These are phyloP conservation scores for Rhinatrema bivittatum DNA, from an alignment of 2,797 vertebrate genomes.

Conservation along the genomic window DNA sequence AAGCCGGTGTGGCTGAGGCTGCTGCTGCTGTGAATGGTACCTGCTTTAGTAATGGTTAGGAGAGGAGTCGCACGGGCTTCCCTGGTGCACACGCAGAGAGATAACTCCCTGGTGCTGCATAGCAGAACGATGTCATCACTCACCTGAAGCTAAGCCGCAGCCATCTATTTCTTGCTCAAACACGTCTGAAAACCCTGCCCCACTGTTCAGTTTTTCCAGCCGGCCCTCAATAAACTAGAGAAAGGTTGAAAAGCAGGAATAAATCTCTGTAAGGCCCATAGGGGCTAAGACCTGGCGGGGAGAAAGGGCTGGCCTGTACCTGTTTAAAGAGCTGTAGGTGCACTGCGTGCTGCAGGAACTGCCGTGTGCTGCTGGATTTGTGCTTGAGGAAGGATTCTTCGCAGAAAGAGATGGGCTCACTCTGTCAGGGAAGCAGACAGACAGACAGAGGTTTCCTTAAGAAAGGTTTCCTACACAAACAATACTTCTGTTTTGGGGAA, in stretches of 20 bases:
- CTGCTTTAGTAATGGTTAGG: too few species aligned
- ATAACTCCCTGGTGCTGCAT: too few species aligned
- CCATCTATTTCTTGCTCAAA: slow-evolving; percentile 76
- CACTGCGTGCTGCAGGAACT: slow-evolving; percentile 70
- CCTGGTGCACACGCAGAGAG: too few species aligned
- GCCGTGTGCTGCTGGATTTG: slow-evolving; percentile 62
- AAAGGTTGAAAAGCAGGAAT: not conserved
- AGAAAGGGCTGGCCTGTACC: slow-evolving; percentile 52
- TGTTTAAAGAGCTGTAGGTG: slow-evolving; percentile 86
- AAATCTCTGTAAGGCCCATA: not conserved
- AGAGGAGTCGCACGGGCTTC: too few species aligned
- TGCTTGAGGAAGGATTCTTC: slow-evolving; percentile 71
- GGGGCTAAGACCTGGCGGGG: not conserved
- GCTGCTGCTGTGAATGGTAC: too few species aligned
- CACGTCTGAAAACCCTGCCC: slow-evolving; percentile 66
- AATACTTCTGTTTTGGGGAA: too few species aligned
- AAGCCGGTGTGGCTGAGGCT: too few species aligned
- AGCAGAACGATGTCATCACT: too few species aligned
- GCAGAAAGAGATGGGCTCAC: slow-evolving; percentile 58
- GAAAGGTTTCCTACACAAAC: not conserved
- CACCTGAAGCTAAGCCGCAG: slow-evolving; percentile 58
- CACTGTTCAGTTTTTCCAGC: slow-evolving; percentile 67
- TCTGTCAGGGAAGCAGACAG: slow-evolving; percentile 42
- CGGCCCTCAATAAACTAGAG: slow-evolving; percentile 76
- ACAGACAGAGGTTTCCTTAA: not conserved